Base-by-base conservation (phyloP, 2,888 invertebrate genomes). In the Loripinus fragilis region DNA sequence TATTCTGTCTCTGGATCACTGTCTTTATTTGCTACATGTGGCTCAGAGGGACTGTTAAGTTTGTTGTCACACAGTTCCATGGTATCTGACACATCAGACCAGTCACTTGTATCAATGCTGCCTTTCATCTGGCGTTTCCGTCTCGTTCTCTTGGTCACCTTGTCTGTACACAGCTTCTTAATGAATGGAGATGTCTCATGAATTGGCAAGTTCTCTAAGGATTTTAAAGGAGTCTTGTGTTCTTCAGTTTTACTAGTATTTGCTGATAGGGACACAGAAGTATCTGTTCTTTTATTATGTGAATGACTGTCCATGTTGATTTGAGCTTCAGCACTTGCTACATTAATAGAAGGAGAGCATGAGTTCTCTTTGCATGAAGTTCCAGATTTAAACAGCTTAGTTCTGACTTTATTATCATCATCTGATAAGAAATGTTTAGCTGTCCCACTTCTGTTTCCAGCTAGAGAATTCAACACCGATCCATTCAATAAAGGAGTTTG, bases 171-270 rank as follows among this genome's bases (percentile, higher is more conserved):
- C 5, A 82, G 69, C 20, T 75, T 82, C 55, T 70, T 79, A 12
- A 82, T 41, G 66, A 82, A 82, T 28, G 82, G 82, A 28, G 82
- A 79, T 33, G 72, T 67, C 23, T 74, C 41, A 68, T 76, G 71
- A 2, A 60, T 35, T 12, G 67, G 76, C 15, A 71, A 25, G 55
- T 66, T 70, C 30, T 42, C 41, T 28, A 35, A 35, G 20, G 41
- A 33, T 64, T 65, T 75, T 23, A 79, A 20, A 50, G 79, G 79
- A 2, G 60, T 33, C 33, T 60, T 30, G 30, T 33, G 60, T 28
- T 33, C 33, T 8, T 33, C 60, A 17, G 8, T 30, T 60, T 60
- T 33, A 2, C 2, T 20, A 60, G 1, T 33, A 60, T 60, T 17
- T 33, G 1, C 60, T 25, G 25, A 23, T 5, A 8, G 10, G 23